phyloP scores from a whole-genome alignment of 2,888 invertebrate genomes.

The Uropetala carovei region DNA sequence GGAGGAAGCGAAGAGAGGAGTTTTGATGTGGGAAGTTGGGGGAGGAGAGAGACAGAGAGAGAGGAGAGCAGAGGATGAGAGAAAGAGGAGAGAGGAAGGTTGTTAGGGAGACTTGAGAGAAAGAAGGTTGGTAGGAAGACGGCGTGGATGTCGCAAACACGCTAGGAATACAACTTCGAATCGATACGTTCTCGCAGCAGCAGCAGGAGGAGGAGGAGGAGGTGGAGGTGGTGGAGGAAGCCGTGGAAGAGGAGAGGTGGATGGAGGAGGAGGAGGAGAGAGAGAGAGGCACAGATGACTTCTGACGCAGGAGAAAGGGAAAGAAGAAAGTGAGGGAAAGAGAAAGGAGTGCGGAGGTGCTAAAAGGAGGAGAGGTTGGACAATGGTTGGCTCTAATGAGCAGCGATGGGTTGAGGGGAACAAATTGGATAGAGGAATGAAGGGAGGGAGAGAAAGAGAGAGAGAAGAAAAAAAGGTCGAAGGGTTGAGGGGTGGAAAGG shows the following conservation, averaged over 20 bases:
- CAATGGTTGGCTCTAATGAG: constrained; percentile 28
- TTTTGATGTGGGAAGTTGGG: not conserved
- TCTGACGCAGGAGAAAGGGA: constrained; percentile 65
- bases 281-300: constrained; percentile 65
- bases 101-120: not conserved
- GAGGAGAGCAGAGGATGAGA: not conserved
- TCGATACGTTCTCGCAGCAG: constrained; percentile 41
- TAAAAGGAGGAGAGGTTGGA: not conserved
- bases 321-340: constrained; percentile 66
- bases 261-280: constrained; percentile 25
- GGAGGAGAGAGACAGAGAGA: not conserved
- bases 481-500: too few relatives aligned
- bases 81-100: not conserved
- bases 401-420: not conserved
- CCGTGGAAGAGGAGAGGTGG: not conserved
- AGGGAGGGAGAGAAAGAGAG: not conserved
- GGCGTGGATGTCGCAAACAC: constrained; percentile 62
- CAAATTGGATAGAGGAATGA: constrained; percentile 16
- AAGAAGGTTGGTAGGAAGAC: constrained; percentile 38
- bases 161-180: constrained; percentile 62
- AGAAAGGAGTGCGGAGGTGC: constrained; percentile 12
- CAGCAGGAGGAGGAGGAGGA: not conserved
- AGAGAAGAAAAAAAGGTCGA: not conserved
- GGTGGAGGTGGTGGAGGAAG: not conserved
- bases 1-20: not conserved